Percentiles rank a stretch among this genome's conserved stretches.
phyloP scores from a whole-genome alignment of 2,797 vertebrate genomes.

The Enteromius anoplus region DNA sequence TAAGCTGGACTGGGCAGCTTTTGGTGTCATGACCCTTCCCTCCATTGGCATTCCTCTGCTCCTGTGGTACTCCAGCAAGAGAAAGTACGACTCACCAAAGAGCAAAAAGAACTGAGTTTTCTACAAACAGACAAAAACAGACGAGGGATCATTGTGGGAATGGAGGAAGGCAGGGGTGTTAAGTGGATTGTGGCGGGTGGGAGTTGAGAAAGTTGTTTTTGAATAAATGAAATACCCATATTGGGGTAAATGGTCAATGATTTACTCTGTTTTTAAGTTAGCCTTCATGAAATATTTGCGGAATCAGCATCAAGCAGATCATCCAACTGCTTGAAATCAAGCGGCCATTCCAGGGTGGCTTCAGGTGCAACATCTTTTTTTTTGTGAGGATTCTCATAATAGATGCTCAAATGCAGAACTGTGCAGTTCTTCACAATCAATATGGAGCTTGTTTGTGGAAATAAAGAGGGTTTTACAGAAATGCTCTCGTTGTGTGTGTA shows the following conservation, averaged over 20 bases:
- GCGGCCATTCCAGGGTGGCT: neutral
- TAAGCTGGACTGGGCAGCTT: conserved; percentile 96
- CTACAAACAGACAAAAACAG: neutral
- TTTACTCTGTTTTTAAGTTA: conserved; percentile 39
- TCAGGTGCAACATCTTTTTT: neutral
- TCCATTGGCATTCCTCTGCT: conserved; percentile 96
- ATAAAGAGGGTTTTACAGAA: conserved; percentile 60
- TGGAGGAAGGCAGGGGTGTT: neutral
- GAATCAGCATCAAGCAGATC: neutral
- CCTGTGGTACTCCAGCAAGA: conserved; percentile 96
- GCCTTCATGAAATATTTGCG: neutral
- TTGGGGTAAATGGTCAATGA: conserved; percentile 67
- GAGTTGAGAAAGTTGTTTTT: conserved; percentile 6
- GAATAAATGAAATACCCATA: conserved; percentile 69
- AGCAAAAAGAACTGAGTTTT: conserved; percentile 88
- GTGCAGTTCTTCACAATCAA: neutral
- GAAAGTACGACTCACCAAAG: conserved; percentile 93
- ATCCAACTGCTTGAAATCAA: neutral
- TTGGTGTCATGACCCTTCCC: conserved; percentile 95
- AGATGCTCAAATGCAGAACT: neutral
- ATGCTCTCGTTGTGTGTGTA: neutral
- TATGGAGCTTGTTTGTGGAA: conserved; percentile 23
- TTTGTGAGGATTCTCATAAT: conserved; percentile 15
- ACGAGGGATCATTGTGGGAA: conserved; percentile 10
- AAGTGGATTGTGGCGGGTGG: neutral